A percentile compares a stretch with the other conserved stretches of the same genome.
These are phyloP conservation scores for Heliconius cydno DNA, from an alignment of 2,888 invertebrate species.

Conservation along the genomic window DNA sequence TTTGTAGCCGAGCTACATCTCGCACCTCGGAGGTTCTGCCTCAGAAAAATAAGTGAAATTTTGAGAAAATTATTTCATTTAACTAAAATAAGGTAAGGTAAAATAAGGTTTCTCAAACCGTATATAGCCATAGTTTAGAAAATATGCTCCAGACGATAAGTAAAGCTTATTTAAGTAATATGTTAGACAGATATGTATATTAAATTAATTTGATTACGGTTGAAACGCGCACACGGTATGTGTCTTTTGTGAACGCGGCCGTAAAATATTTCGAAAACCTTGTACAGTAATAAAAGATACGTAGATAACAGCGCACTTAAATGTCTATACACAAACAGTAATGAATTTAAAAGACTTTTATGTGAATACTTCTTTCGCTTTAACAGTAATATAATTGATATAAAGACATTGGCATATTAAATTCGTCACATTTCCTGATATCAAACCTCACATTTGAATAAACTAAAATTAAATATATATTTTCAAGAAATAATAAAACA, in stretches of 20 bases:
- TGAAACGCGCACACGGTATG: constrained; percentile 14
- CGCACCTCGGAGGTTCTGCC: constrained; percentile 52
- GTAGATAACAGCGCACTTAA: constrained; percentile 37
- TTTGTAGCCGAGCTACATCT: constrained; percentile 74
- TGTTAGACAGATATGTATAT: constrained; percentile 8
- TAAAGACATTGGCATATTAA: constrained; percentile 34
- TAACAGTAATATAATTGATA: constrained; percentile 33
- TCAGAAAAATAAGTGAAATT: constrained; percentile 40
- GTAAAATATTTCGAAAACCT: constrained; percentile 38
- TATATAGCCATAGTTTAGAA: background rate
- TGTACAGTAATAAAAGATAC: constrained; percentile 37
- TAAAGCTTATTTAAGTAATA: constrained; percentile 8
- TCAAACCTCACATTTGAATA: constrained; percentile 5
- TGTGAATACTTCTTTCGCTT: constrained; percentile 35
- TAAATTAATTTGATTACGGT: constrained; percentile 30
- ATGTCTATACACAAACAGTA: constrained; percentile 39
- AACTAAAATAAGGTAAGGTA: background rate
- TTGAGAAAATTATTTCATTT: constrained; percentile 16
- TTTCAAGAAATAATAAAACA: constrained; percentile 14
- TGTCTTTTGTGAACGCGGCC: constrained; percentile 27
- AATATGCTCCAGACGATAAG: background rate
- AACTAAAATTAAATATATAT: constrained; percentile 2
- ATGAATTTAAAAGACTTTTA: constrained; percentile 39
- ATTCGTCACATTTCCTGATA: constrained; percentile 24
- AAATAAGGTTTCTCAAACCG: background rate